Base-by-base conservation (phyloP, 2,113 vertebrate genomes). In the Perccottus glenii region DNA sequence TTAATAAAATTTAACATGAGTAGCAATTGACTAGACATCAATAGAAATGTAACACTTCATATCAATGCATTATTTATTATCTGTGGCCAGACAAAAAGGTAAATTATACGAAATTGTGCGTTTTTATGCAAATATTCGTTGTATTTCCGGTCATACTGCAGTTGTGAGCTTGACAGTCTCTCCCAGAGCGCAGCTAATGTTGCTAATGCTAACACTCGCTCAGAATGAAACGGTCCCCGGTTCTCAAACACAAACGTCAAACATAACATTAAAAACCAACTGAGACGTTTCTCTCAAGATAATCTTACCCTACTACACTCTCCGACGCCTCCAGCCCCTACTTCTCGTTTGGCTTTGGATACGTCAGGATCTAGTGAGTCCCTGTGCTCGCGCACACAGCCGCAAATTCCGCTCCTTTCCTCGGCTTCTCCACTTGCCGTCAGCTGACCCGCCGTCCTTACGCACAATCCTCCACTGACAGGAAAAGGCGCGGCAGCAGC, bases 361-460 rank as follows among this genome's bases (percentile, higher is more conserved):
- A 6, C 5, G 52, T 46, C 57, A 48, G 66, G 69, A 42, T 82
- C 80, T 68, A 51, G 60, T 35, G 15, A 70, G 33, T 64, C 67
- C 75, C 67, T 57, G 36, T 75, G 65, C 74, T 67, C 81, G 80
- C 80, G 71, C 67, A 11, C 19, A 11, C 40, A 49, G 57, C 80
- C 82, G 83, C 83, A 80, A 80, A 82, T 70, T 81, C 77, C 58
- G 70, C 64, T 75, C 32, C 73, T 73, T 82, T 73, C 75, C 78
- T 76, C 60, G 16, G 72, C 59, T 80, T 48, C 62, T 67, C 68
- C 19, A 73, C 36, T 57, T 27, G 69, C 77, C 81, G 83, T 90
- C 90, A 91, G 89, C 89, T 90, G 90, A 91, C 88, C 77, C 51
- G 76, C 75, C 87, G 81, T 78, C 81, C 56, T 79, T 51, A 87